Conservation (phyloP, 2,888 invertebrate genomes). For the Harpalus rufipes region DNA sequence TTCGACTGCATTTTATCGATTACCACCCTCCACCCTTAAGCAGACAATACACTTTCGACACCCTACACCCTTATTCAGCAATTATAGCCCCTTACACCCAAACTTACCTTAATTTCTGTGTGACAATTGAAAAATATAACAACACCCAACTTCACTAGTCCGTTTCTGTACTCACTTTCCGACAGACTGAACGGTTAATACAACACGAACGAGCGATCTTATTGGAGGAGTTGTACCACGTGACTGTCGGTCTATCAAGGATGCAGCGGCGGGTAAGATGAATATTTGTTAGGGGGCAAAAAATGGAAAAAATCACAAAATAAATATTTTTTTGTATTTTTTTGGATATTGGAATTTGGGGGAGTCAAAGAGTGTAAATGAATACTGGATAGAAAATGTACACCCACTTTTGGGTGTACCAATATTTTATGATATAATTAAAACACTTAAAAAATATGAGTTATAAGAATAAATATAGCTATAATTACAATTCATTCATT, state of each 20-base stretch:
- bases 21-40: background rate
- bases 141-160: background rate
- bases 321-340: background rate
- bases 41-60: background rate
- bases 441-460: no score
- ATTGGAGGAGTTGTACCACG: constrained; percentile 17
- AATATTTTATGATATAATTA: no score
- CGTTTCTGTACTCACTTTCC: background rate
- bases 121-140: constrained; percentile 2
- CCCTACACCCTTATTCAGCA: background rate
- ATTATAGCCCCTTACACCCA: background rate
- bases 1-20: background rate
- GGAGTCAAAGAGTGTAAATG: no score
- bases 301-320: background rate
- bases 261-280: background rate
- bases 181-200: background rate
- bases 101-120: background rate
- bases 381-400: no score
- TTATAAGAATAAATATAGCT: no score
- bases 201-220: constrained; percentile 9
- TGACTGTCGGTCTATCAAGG: constrained; percentile 7
- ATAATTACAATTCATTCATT: no score
- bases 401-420: no score
- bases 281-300: background rate
- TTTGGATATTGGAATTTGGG: no score